Base-by-base conservation (phyloP, 2,888 invertebrate species). In the Lycaena phlaeas region DNA sequence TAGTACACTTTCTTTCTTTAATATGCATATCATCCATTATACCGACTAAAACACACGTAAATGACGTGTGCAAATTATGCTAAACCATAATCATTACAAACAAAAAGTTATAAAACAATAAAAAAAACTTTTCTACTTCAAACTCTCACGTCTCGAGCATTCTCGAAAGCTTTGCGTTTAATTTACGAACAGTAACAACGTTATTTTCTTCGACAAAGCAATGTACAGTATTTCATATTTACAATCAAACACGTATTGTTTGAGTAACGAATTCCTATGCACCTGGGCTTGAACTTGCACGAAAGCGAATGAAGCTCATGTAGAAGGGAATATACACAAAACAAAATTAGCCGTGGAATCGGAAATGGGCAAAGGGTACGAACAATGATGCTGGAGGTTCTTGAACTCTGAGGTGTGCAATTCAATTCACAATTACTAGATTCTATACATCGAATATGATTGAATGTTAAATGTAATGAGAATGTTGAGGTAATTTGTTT, bases 181-280 rank as follows among this genome's bases (percentile, higher is more conserved):
- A 57, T 54, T 48, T 44, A 57, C 43, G 40, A 50, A 56, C 50
- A 53, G 54, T 52, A 52, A 56, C 51, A 56, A 53, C 50, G 49
- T 57, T 52, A 56, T 60, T 57, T 49, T 49, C 45, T 42, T 27
- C 34, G 46, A 61, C 57, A 58, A 59, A 56, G 50, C 51, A 46
- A 40, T 47, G 48, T 58, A 49, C 46, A 45, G 48, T 41, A 48
- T 52, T 48, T 52, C 53, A 54, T 54, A 50, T 55, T 47, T 50
- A 50, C 52, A 48, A 48, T 54, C 49, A 43, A 49, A 44, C 52
- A 54, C 48, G 55, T 57, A 64, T 68, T 76, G 72, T 76, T 74
- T 68, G 53, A 58, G 61, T 58, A 55, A 62, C 52, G 56, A 61
- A 75, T 75, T 64, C 68, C 62, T 53, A 47, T 50, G 50, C 58